Evolutionary conservation across 2,113 vertebrate genomes (phyloP).

Genomic region (Plotosus lineatus): DNA sequence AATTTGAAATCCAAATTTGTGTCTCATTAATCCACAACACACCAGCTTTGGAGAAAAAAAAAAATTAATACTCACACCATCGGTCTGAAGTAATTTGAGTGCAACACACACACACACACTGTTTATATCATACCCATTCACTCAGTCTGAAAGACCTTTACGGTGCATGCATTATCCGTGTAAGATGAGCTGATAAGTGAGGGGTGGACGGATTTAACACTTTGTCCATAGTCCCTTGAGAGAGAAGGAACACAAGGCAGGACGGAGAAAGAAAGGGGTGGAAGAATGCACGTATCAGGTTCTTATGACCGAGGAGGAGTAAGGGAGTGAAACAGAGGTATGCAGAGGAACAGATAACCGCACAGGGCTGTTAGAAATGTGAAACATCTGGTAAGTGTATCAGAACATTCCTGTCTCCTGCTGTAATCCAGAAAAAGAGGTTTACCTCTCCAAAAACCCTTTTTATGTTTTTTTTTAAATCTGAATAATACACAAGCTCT

Average conservation of each 20-base stretch:
- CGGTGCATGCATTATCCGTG: constrained; percentile 34
- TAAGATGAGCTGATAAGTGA: constrained; percentile 56
- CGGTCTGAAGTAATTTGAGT: neutral
- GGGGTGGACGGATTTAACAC: constrained; percentile 32
- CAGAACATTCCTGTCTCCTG: constrained; percentile 8
- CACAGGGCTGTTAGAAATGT: constrained; percentile 8
- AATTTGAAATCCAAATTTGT: no score
- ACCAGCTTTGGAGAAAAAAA: no score
- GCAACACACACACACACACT: constrained; percentile 1
- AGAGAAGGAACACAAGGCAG: constrained; percentile 26
- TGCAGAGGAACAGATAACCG: neutral
- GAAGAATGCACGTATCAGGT: neutral
- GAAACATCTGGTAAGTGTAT: constrained; percentile 40
- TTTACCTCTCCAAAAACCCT: neutral
- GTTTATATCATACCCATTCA: constrained; percentile 52
- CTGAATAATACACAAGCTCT: neutral
- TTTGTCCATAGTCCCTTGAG: constrained; percentile 32
- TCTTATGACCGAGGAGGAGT: neutral
- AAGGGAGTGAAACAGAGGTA: constrained; percentile 13
- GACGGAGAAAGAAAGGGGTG: constrained; percentile 1
- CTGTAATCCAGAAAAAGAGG: neutral
- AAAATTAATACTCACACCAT: no score
- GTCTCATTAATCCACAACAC: no score
- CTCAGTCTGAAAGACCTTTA: constrained; percentile 39
- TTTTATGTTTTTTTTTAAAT: no score